These are phyloP conservation scores for Cyclina sinensis DNA, from an alignment of 1,140 invertebrate species.

Conservation along the genomic window DNA sequence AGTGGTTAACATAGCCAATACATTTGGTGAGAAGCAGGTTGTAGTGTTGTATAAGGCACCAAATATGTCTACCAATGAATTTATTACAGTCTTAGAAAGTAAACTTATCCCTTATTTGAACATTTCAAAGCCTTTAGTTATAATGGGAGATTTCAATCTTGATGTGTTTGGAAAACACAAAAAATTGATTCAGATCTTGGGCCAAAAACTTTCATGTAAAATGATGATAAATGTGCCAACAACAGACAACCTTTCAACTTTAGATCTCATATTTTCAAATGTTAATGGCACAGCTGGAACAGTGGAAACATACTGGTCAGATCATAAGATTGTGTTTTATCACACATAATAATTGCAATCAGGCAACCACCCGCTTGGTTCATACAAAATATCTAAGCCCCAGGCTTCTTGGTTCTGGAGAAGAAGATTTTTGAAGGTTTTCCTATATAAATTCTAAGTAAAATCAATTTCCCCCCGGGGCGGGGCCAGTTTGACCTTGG, in stretches of 20 bases:
- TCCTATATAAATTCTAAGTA: no score
- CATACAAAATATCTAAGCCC: no score
- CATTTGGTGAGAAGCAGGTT: conserved; percentile 19
- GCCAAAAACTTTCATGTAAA: neutral
- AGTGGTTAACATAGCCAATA: neutral
- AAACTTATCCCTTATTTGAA: conserved; percentile 6
- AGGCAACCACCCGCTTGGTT: no score
- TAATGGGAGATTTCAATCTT: conserved; percentile 28
- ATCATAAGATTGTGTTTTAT: conserved; percentile 34
- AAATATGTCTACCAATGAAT: neutral
- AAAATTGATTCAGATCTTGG: neutral
- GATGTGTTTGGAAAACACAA: neutral
- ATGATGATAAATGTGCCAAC: neutral
- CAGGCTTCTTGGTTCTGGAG: no score
- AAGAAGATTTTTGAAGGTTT: no score
- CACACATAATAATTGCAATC: no score
- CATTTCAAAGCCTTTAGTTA: conserved; percentile 8
- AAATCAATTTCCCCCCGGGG: no score
- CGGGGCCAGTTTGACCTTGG: no score
- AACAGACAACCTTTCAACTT: conserved; percentile 4
- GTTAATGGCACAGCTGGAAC: neutral
- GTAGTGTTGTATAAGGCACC: conserved; percentile 29
- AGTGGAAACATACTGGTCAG: conserved; percentile 44
- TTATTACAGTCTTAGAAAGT: neutral
- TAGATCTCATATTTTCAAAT: conserved; percentile 26